phyloP scores from a whole-genome alignment of 2,113 vertebrate species.

The Sprattus sprattus region DNA sequence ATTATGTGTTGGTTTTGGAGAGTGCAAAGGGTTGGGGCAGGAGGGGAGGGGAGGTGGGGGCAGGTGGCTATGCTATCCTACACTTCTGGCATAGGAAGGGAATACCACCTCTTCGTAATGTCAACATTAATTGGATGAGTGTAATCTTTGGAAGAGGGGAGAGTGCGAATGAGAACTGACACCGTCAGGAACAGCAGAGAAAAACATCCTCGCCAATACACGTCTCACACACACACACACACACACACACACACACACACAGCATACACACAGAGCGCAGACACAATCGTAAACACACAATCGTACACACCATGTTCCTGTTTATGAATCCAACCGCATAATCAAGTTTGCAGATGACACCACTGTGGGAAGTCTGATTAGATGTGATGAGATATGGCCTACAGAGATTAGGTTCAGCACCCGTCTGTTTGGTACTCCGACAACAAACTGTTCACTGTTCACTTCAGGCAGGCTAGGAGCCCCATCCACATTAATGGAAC shows the following conservation, averaged over 20 bases:
- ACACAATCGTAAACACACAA: background rate
- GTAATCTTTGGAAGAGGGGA: conserved; percentile 12
- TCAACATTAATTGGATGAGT: conserved; percentile 18
- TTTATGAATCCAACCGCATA: no score
- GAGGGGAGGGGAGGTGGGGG: no score
- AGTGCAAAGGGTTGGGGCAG: background rate
- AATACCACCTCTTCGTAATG: conserved; percentile 17
- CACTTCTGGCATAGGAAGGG: background rate
- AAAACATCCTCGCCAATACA: background rate
- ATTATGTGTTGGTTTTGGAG: background rate
- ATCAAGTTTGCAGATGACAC: no score
- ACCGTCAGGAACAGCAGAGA: background rate
- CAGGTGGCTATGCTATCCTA: no score
- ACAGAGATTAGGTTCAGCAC: no score
- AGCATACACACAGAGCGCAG: background rate
- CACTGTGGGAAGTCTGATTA: no score
- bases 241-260: background rate
- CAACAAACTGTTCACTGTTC: no score
- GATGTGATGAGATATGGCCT: no score
- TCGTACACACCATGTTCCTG: no score
- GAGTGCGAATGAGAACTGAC: background rate
- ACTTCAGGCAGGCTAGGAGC: no score
- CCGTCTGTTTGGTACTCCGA: no score
- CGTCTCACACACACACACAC: background rate
- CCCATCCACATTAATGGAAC: no score